Conservation (phyloP, 2,888 invertebrate species). For the Antheraea yamamai region DNA sequence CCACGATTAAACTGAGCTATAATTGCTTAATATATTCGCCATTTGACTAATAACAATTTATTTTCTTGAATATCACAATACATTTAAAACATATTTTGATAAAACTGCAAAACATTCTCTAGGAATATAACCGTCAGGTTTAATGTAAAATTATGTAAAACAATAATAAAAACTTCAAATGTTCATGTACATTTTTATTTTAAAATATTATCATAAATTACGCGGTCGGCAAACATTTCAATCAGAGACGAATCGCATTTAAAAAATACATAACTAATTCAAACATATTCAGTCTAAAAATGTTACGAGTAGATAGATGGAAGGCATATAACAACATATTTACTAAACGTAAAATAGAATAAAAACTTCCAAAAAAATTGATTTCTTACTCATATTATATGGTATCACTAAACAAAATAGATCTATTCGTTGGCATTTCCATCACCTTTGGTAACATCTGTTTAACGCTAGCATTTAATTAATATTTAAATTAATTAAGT, state of each 20-base stretch:
- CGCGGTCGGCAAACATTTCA: background rate
- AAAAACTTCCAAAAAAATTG: too few relatives aligned
- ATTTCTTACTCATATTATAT: background rate
- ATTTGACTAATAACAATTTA: too few relatives aligned
- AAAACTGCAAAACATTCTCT: background rate
- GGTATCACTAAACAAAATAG: background rate
- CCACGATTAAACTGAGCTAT: too few relatives aligned
- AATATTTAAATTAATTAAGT: background rate
- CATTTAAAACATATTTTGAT: background rate
- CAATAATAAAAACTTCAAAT: background rate
- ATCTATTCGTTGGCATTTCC: background rate
- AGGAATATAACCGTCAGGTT: background rate
- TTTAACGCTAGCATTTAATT: background rate
- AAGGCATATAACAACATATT: background rate
- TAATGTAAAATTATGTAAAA: background rate
- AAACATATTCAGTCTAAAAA: background rate
- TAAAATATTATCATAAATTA: background rate
- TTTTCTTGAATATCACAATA: too few relatives aligned
- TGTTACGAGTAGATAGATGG: background rate
- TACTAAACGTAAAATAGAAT: too few relatives aligned
- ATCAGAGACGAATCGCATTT: background rate
- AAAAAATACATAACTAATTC: background rate
- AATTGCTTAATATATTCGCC: too few relatives aligned
- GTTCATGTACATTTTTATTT: background rate
- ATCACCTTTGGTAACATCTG: slow-evolving; percentile 1